Evolutionary conservation across 2,113 vertebrate species (phyloP).

Genomic region (Heterotilapia buettikoferi): DNA sequence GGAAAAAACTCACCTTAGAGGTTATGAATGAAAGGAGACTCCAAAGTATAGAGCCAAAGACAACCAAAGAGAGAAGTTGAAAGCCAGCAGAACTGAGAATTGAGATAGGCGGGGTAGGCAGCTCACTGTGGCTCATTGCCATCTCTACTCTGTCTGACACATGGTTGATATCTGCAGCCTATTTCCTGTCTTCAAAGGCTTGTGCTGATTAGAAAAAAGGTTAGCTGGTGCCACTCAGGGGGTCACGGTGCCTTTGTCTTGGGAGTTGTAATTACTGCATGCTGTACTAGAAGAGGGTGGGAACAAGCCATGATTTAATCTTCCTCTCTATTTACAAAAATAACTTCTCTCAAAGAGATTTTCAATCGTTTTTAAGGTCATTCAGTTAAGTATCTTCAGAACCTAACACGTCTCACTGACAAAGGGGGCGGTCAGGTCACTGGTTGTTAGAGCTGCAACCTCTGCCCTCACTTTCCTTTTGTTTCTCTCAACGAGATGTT

Average conservation of each 20-base stretch:
- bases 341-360: conserved; percentile 32
- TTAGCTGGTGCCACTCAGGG: conserved; percentile 23
- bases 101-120: not conserved
- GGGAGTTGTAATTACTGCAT: conserved; percentile 59
- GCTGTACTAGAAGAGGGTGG: conserved; percentile 36
- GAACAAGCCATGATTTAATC: conserved; percentile 49
- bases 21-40: not conserved
- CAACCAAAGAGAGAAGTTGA: conserved; percentile 13
- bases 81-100: conserved; percentile 15
- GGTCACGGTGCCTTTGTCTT: conserved; percentile 57
- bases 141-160: conserved; percentile 14
- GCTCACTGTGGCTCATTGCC: conserved; percentile 9
- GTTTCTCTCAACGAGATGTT: not conserved
- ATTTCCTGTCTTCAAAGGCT: conserved; percentile 55
- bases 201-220: conserved; percentile 53
- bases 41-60: not conserved
- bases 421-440: not conserved
- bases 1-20: not conserved
- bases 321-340: conserved; percentile 48
- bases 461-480: not conserved
- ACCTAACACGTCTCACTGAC: conserved; percentile 14
- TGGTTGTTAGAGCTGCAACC: not conserved
- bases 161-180: conserved; percentile 13
- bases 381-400: conserved; percentile 30
- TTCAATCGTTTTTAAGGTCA: conserved; percentile 34